Base-by-base conservation (phyloP, 2,888 invertebrate genomes). In the Cetonia aurata region DNA sequence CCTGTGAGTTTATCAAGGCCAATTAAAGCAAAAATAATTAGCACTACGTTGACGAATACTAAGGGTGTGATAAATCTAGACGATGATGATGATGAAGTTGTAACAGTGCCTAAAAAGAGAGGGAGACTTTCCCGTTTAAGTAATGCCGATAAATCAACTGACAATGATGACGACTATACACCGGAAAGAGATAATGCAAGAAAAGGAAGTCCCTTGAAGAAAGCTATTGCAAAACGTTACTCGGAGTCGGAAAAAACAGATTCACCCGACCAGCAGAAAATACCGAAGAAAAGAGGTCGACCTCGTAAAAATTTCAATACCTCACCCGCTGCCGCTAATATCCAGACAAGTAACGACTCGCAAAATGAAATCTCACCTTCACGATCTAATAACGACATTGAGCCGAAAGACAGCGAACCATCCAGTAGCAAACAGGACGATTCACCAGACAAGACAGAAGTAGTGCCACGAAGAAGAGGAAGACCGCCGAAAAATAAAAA, bases 401-500 rank as follows among this genome's bases (percentile, higher is more conserved):
- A 31, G 13, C 15, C 33, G 37, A 3, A 37, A 33, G 48, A 33
- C 6, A 46, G 41, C 46, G 46, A 60, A 60, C 19, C 46, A 1
- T 9, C 13, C 25, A 59, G 44, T 25, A 25, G 25, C 25, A 19
- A 44, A 59, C 3, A 25, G 1, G 9, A 12, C 25, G n/a, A n/a
- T n/a, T n/a, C n/a, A n/a, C n/a, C 6, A 2, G 37, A 15, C 8
- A 44, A 46, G 25, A 25, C 48, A 1, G 37, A 37, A 10, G 10
- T 1, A 46, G 4, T 41, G 10, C 50, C 17, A 12, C 50, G 33
- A 6, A 65, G 19, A 50, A 48, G 62, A 37, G 62, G 62, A 41
- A 50, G 62, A 12, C 62, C 62, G 17, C 62, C 48, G 37, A 65
- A 65, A 17, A 62, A 46, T 50, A 65, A 65, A 17, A 52, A 25